Evolutionary conservation across 2,888 invertebrate species (phyloP), one percentile per base, ranked within the genome.

Genomic region (Ectemnius lituratus): DNA sequence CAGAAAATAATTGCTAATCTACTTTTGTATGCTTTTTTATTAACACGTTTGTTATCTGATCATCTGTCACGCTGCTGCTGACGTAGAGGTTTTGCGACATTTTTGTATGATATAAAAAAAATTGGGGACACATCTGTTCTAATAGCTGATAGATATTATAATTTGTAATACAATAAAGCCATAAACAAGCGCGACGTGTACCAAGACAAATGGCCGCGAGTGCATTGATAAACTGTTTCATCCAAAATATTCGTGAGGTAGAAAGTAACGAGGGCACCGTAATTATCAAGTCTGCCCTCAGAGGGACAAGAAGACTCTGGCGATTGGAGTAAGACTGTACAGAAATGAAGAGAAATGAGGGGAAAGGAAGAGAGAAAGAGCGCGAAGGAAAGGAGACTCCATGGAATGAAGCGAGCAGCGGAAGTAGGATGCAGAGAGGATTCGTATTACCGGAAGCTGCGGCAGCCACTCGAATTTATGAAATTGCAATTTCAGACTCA

Each of bases 401-500:
- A 52, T 37, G 57, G 27, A 45, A 16, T 2, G 63, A 16, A 14
- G 11, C 16, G 52, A 52, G 52, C 4, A 52, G 52, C 5, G 52
- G 52, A 16, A 52, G 14, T 16, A 52, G 52, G 52, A 52, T 16
- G 16, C 52, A 57, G 60, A 59, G 69, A 62, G 67, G 75, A 73
- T 68, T 64, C 73, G 65, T 67, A 79, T 81, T 75, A 73, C 70
- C 45, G 70, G 64, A 73, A 75, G 61, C 66, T 11, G 67, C 67
- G 60, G 72, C 60, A 59, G 73, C 79, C 79, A 80, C 79, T 82
- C 74, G 84, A 86, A 88, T 86, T 87, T 86, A 86, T 87, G 86
- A 88, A 87, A 87, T 84, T 86, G 86, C 84, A 84, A 88, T 86
- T 88, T 84, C 80, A 79, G 67, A 63, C 71, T 58, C 71, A 61